A percentile compares a stretch with the other conserved stretches of the same genome.
Conservation (phyloP, 2,888 invertebrate species). For the Dendrolimus pini region DNA sequence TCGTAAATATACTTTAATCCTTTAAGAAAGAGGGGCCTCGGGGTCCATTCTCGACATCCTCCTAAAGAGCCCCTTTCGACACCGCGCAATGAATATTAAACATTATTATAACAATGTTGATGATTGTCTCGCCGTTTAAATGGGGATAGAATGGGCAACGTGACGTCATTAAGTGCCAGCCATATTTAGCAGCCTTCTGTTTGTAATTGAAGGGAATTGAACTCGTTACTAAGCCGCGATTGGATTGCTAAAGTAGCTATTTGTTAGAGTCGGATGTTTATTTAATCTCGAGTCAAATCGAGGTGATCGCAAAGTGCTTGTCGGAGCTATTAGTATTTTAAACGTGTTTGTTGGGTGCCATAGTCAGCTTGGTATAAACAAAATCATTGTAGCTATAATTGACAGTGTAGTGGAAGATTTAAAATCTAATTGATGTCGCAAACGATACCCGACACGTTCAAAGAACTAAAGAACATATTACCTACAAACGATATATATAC, state of each 20-base stretch:
- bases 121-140: slow-evolving; percentile 57
- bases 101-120: slow-evolving; percentile 48
- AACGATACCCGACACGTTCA: too few species aligned
- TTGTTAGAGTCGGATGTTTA: neutral
- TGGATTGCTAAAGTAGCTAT: neutral
- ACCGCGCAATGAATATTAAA: neutral
- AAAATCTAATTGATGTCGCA: too few species aligned
- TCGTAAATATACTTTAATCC: neutral
- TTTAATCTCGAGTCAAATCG: neutral
- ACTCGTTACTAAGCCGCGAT: neutral
- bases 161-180: slow-evolving; percentile 29
- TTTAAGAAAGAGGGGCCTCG: neutral
- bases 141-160: slow-evolving; percentile 46
- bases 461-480: too few species aligned
- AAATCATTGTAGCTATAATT: too few species aligned
- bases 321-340: too few species aligned
- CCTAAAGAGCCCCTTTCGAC: neutral
- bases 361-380: too few species aligned
- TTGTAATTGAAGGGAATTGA: neutral
- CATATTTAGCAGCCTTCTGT: neutral
- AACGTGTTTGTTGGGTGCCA: too few species aligned
- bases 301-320: too few species aligned
- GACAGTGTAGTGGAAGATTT: too few species aligned
- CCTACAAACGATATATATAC: too few species aligned
- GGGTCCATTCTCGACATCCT: neutral